Percentiles rank a stretch among this genome's conserved stretches.
These are phyloP conservation scores for Antheraea mylitta DNA, from an alignment of 1,140 invertebrate species.

Conservation along the genomic window DNA sequence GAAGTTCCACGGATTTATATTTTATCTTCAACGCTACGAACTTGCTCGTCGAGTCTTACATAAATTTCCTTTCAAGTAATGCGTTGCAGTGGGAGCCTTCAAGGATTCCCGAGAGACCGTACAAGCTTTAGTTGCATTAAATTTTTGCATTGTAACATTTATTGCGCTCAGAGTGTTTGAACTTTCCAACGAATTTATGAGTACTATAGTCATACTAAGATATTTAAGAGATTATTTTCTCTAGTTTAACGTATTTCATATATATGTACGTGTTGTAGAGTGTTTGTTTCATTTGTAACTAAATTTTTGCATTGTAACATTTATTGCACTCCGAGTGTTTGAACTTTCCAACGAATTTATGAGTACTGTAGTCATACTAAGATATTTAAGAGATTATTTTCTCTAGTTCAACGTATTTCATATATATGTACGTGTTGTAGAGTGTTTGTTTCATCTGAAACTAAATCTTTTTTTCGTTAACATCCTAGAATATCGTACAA, in stretches of 20 bases:
- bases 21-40: background rate
- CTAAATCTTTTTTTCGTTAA: too few relatives aligned
- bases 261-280: too few relatives aligned
- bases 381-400: too few relatives aligned
- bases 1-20: background rate
- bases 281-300: too few relatives aligned
- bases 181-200: background rate
- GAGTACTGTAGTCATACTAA: background rate
- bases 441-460: too few relatives aligned
- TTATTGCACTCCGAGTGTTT: background rate
- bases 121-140: background rate
- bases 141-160: background rate
- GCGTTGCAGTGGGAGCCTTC: background rate
- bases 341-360: background rate
- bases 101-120: background rate
- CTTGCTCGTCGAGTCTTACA: conserved; percentile 1
- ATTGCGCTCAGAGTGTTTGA: background rate
- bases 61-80: background rate
- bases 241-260: too few relatives aligned
- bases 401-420: too few relatives aligned
- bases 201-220: background rate
- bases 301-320: background rate
- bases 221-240: too few relatives aligned
- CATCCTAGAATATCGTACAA: too few relatives aligned
- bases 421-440: too few relatives aligned